phyloP scores from a whole-genome alignment of 2,797 vertebrate genomes.

The Helarctos malayanus region DNA sequence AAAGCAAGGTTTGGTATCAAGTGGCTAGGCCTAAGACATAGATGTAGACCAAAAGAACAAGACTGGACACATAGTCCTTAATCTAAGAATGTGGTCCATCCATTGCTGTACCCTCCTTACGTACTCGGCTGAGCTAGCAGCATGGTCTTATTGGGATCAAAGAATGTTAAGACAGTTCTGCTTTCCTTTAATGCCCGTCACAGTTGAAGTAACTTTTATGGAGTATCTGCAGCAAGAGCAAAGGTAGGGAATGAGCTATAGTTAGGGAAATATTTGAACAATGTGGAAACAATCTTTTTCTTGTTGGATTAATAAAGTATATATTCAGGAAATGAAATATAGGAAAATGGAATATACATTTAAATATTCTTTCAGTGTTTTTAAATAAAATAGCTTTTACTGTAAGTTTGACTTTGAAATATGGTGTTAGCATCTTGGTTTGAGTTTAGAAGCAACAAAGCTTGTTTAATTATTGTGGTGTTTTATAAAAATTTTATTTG shows the following conservation, averaged over 20 bases:
- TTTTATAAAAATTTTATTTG: constrained; percentile 19
- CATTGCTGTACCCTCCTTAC: background rate
- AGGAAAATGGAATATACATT: constrained; percentile 42
- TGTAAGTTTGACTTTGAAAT: constrained; percentile 59
- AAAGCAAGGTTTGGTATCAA: background rate
- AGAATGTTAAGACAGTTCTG: background rate
- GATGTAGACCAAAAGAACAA: background rate
- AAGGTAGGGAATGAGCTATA: background rate
- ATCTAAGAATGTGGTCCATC: background rate
- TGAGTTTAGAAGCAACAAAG: constrained; percentile 3
- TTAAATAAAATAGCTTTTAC: constrained; percentile 44
- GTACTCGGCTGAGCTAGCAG: background rate
- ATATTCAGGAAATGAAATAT: constrained; percentile 30
- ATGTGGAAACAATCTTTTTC: background rate
- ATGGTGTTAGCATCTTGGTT: constrained; percentile 37
- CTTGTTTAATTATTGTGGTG: constrained; percentile 10
- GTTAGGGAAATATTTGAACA: background rate
- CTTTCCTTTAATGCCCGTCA: background rate
- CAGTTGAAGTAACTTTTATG: background rate
- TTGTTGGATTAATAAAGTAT: constrained; percentile 47
- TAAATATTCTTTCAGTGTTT: constrained; percentile 5
- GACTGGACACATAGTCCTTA: background rate
- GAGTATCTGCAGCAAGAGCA: background rate
- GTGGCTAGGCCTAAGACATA: background rate
- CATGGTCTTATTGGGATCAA: background rate